These are phyloP conservation scores for Syngnathus rostellatus DNA, from an alignment of 2,797 vertebrate genomes.

Conservation along the genomic window DNA sequence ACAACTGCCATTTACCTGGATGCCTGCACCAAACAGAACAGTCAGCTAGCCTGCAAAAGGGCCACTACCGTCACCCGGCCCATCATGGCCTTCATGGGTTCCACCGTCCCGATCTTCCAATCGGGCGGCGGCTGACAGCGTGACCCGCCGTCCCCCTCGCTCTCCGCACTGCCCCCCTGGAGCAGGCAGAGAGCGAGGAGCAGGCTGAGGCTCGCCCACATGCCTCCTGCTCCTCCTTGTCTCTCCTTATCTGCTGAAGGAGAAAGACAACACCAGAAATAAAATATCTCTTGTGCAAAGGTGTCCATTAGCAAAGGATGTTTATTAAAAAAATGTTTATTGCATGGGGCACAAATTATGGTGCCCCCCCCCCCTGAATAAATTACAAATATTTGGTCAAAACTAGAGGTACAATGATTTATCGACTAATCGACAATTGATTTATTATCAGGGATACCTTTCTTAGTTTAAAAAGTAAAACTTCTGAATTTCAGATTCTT, in stretches of 20 bases:
- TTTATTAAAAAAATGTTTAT: neutral
- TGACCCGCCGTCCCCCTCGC: slow-evolving; percentile 60
- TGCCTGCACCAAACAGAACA: slow-evolving; percentile 85
- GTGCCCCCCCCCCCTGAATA: no score
- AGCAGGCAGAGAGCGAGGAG: slow-evolving; percentile 86
- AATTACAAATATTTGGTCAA: no score
- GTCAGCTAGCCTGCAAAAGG: slow-evolving; percentile 89
- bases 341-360: no score
- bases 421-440: no score
- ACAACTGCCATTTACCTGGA: slow-evolving; percentile 66
- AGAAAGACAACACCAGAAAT: neutral
- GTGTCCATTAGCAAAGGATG: no score
- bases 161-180: slow-evolving; percentile 75
- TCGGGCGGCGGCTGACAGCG: slow-evolving; percentile 71
- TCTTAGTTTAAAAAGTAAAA: no score
- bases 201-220: slow-evolving; percentile 81
- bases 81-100: slow-evolving; percentile 75
- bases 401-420: no score
- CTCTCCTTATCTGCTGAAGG: slow-evolving; percentile 23
- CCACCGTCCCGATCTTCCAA: slow-evolving; percentile 75
- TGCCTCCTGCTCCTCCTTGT: slow-evolving; percentile 48
- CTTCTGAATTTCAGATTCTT: no score
- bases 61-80: slow-evolving; percentile 83
- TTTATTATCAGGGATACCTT: no score
- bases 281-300: neutral